Evolutionary conservation across 2,888 invertebrate species (phyloP).

Genomic region (Athalia circularis): DNA sequence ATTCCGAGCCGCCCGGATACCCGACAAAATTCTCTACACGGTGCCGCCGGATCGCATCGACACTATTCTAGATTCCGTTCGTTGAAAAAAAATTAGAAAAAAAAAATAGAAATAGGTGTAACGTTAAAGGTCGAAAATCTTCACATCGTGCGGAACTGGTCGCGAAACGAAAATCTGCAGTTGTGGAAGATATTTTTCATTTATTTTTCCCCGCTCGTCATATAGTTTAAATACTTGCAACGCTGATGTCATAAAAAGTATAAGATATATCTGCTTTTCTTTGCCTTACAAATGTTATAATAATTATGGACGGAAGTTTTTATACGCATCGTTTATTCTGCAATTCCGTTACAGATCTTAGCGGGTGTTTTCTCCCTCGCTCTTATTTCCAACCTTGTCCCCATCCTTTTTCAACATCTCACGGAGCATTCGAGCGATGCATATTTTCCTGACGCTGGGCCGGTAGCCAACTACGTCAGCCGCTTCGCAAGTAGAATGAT

Average conservation of each 20-base stretch:
- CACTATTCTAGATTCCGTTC: too few species aligned
- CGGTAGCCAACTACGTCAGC: conserved; percentile 20
- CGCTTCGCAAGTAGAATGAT: conserved; percentile 50
- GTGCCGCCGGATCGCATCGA: too few species aligned
- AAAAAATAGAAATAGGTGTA: too few species aligned
- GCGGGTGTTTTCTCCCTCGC: conserved; percentile 10
- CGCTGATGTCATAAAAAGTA: not conserved
- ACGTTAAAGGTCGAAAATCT: too few species aligned
- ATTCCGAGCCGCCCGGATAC: conserved; percentile 9
- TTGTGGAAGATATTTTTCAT: too few species aligned
- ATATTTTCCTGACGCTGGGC: conserved; percentile 28
- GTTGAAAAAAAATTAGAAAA: too few species aligned
- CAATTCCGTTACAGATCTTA: conserved; percentile 12
- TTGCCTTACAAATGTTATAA: conserved; percentile 41
- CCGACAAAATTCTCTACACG: not conserved
- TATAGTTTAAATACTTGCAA: not conserved
- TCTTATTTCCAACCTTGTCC: conserved; percentile 20
- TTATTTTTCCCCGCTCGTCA: too few species aligned
- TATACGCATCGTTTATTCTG: conserved; percentile 8
- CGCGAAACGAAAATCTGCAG: too few species aligned
- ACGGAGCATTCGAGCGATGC: conserved; percentile 27
- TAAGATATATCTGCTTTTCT: too few species aligned
- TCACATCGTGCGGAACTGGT: too few species aligned
- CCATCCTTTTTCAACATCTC: conserved; percentile 23
- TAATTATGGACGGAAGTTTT: conserved; percentile 18